These are phyloP conservation scores for Noctua janthe DNA, from an alignment of 2,888 invertebrate species.

Conservation along the genomic window DNA sequence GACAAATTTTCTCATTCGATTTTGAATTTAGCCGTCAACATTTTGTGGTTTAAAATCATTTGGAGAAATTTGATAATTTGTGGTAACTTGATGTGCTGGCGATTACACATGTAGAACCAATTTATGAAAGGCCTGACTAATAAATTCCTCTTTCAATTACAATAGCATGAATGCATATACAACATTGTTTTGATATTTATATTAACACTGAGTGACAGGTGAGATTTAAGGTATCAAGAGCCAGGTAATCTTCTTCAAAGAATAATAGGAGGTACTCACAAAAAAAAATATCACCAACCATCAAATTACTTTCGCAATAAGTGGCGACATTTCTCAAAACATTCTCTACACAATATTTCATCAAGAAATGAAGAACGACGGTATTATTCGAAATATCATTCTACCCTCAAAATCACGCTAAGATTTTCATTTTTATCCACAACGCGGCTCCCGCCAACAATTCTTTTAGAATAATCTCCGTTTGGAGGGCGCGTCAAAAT, in stretches of 20 bases:
- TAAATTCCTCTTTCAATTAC: background rate
- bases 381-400: slow-evolving; percentile 66
- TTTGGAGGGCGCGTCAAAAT: slow-evolving; percentile 71
- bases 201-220: background rate
- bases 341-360: slow-evolving; percentile 63
- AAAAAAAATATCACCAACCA: slow-evolving; percentile 48
- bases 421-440: slow-evolving; percentile 65
- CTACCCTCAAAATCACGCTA: slow-evolving; percentile 62
- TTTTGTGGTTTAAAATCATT: too few relatives aligned
- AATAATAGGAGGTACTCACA: slow-evolving; percentile 12
- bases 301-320: slow-evolving; percentile 64
- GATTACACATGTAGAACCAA: background rate
- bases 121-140: background rate
- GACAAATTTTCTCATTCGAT: too few relatives aligned
- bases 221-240: slow-evolving; percentile 18
- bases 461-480: slow-evolving; percentile 71
- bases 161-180: background rate
- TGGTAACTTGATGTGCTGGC: too few relatives aligned
- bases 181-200: background rate
- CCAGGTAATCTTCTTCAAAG: slow-evolving; percentile 22
- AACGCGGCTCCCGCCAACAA: slow-evolving; percentile 60
- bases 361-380: slow-evolving; percentile 64
- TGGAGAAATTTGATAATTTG: too few relatives aligned
- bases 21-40: too few relatives aligned
- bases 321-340: slow-evolving; percentile 61